These are phyloP conservation scores for Coleophora flavipennella DNA, from an alignment of 2,888 invertebrate species.

Conservation along the genomic window DNA sequence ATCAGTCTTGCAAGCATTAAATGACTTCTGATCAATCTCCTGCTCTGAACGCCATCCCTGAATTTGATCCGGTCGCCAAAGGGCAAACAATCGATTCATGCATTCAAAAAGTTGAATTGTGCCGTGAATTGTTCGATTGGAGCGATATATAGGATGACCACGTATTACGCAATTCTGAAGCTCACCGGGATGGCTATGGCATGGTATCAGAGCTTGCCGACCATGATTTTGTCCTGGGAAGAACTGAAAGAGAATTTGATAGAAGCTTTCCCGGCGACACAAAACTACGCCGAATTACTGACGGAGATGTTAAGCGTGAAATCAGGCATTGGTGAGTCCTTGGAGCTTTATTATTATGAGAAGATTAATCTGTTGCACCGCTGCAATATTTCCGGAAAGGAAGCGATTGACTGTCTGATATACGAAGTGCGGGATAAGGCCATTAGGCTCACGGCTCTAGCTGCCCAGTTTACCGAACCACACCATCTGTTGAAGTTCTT, in stretches of 20 bases:
- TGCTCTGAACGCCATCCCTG: not conserved
- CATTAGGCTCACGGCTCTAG: slow-evolving; percentile 9
- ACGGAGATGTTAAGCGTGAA: slow-evolving; percentile 11
- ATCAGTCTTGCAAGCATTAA: too few relatives aligned
- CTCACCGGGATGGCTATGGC: slow-evolving; percentile 8
- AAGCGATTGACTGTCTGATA: slow-evolving; percentile 9
- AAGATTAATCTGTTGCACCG: slow-evolving; percentile 11
- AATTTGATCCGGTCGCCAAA: slow-evolving; percentile 13
- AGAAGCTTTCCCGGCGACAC: slow-evolving; percentile 12
- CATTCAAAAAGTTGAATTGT: slow-evolving; percentile 6
- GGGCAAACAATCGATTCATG: slow-evolving; percentile 7
- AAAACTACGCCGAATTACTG: slow-evolving; percentile 12
- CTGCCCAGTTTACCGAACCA: slow-evolving; percentile 6
- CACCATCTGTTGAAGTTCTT: too few relatives aligned
- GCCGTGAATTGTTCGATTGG: slow-evolving; percentile 8
- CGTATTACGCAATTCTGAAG: slow-evolving; percentile 12
- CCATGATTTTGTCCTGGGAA: slow-evolving; percentile 10
- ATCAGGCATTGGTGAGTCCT: slow-evolving; percentile 7
- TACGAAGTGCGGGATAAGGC: slow-evolving; percentile 7
- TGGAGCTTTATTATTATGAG: slow-evolving; percentile 10
- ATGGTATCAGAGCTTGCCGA: slow-evolving; percentile 12
- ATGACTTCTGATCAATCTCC: too few relatives aligned
- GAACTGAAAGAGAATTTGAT: slow-evolving; percentile 12
- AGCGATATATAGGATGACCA: slow-evolving; percentile 8
- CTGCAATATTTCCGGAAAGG: slow-evolving; percentile 10